Evolutionary conservation across 1,140 invertebrate genomes (phyloP), one percentile per base, ranked within the genome.

Genomic region (Rhysida immarginata): DNA sequence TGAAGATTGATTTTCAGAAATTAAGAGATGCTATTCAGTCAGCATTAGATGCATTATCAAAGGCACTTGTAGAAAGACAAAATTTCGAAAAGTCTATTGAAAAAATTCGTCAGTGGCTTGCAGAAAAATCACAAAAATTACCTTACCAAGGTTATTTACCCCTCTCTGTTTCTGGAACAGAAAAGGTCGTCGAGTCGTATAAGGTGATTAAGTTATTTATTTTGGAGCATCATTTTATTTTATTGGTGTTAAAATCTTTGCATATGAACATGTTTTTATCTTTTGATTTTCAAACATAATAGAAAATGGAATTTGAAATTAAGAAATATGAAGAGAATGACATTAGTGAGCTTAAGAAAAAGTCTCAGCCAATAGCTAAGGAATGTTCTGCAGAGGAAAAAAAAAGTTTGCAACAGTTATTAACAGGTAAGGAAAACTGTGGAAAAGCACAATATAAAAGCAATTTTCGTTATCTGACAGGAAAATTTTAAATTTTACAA

Each of bases 61-160:
- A 56, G 20, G 52, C 59, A 13, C 78, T 54, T 75, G 77, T 20
- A 76, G 24, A 73, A 16, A 77, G 86, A 58, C 80, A 81, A 57
- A 81, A 83, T 61, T 75, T 94, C 41, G 85, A 90, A 66, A 76
- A 77, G 27, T 81, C 84, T 59, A 68, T 92, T 8, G 82, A 87
- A 50, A 81, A 80, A 65, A 81, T 85, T 2, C 79, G 79, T 61
- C 75, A 78, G 3, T 91, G 87, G 87, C 72, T 92, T 1, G 82
- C 82, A 64, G 71, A 78, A 0, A 85, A 85, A 67, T 78, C 82
- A 49, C 78, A 80, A 42, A 83, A 87, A 61, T 73, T 88, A 8
- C 79, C 62, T 24, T 67, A 69, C 29, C 59, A 64, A 26, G 67
- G 70, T 14, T 81, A 83, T 63, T 70, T 85, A 35, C 84, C 87